phyloP scores from a whole-genome alignment of 2,888 invertebrate species.

The Macroteleia sp. region DNA sequence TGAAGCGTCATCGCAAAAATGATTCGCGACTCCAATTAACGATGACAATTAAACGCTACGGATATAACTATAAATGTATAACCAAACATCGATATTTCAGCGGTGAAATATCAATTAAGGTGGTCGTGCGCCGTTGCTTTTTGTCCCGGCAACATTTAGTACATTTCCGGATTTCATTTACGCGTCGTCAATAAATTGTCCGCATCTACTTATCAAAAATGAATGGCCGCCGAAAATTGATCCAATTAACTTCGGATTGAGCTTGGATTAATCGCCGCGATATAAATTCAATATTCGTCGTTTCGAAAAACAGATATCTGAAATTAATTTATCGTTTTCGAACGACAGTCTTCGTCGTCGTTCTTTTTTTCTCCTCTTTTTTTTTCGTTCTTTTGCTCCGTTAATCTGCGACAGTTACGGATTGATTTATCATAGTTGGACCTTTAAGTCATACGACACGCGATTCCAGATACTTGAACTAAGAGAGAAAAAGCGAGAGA shows the following conservation, averaged over 20 bases:
- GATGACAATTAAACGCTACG: too few species aligned
- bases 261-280: slow-evolving; percentile 9
- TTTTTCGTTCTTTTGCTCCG: background rate
- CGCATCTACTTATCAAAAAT: slow-evolving; percentile 26
- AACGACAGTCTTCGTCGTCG: background rate
- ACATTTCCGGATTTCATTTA: slow-evolving; percentile 38
- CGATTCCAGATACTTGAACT: slow-evolving; percentile 69
- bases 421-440: slow-evolving; percentile 75
- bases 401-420: slow-evolving; percentile 53
- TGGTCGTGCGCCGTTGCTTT: background rate
- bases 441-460: slow-evolving; percentile 76
- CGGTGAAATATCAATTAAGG: slow-evolving; percentile 25
- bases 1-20: too few species aligned
- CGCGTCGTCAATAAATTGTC: slow-evolving; percentile 21
- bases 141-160: slow-evolving; percentile 1
- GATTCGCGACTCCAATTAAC: too few species aligned
- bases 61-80: too few species aligned
- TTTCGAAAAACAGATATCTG: slow-evolving; percentile 23
- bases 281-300: slow-evolving; percentile 42
- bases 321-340: slow-evolving; percentile 29
- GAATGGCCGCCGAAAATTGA: slow-evolving; percentile 12
- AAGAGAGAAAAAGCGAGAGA: slow-evolving; percentile 70
- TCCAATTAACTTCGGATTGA: slow-evolving; percentile 22
- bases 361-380: background rate
- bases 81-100: background rate